Percentiles rank a stretch among this genome's conserved stretches.
These are phyloP conservation scores for Mugil cephalus DNA, from an alignment of 2,113 vertebrate genomes.

Conservation along the genomic window DNA sequence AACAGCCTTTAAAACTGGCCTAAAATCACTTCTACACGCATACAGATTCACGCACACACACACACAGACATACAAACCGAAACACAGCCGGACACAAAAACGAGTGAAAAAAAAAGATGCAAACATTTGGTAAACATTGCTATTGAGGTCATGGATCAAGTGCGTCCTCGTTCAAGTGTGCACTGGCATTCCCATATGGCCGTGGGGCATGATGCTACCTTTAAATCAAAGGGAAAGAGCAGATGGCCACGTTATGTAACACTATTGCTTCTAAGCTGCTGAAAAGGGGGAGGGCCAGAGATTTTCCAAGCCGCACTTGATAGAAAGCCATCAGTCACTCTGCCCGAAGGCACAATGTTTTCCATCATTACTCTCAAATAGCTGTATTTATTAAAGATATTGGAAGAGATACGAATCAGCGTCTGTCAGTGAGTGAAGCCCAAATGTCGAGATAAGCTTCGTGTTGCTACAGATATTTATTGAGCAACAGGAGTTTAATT, in stretches of 20 bases:
- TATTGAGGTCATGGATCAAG: background rate
- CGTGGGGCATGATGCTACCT: constrained; percentile 42
- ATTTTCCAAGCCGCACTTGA: constrained; percentile 42
- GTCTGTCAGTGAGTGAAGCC: background rate
- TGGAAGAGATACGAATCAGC: background rate
- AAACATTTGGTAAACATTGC: background rate
- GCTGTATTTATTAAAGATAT: background rate
- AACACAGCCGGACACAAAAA: no score
- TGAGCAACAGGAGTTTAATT: background rate
- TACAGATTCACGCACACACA: no score
- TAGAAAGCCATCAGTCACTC: constrained; percentile 37
- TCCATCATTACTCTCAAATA: constrained; percentile 12
- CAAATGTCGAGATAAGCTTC: no score
- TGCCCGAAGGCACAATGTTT: background rate
- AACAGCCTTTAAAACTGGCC: background rate
- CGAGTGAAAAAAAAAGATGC: no score
- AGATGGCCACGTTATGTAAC: constrained; percentile 81
- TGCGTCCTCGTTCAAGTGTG: constrained; percentile 13
- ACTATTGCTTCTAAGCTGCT: constrained; percentile 69
- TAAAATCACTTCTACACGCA: background rate
- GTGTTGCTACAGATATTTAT: no score
- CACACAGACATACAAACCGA: no score
- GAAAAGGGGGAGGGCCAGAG: constrained; percentile 40
- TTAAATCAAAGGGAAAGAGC: constrained; percentile 68
- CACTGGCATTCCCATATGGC: constrained; percentile 8